A percentile compares a stretch with the other conserved stretches of the same genome.
Conservation (phyloP, 2,888 invertebrate species). For the Campoletis raptor region DNA sequence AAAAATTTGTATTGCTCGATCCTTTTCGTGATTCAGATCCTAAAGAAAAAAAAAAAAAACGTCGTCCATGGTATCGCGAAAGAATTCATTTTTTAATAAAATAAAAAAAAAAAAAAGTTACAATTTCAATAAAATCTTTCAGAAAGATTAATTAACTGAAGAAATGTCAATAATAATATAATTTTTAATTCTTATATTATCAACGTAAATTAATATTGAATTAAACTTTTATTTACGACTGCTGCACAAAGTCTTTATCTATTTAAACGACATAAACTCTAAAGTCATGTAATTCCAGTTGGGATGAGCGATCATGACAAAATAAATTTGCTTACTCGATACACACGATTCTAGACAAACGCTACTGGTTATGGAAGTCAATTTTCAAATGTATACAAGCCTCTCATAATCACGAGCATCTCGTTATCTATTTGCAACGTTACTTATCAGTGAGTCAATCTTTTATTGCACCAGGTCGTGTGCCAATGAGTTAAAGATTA, state of each 20-base stretch:
- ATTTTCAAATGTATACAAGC: constrained; percentile 1
- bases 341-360: background rate
- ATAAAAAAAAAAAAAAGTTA: too few relatives aligned
- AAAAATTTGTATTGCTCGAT: background rate
- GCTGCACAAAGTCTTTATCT: background rate
- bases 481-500: constrained; percentile 10
- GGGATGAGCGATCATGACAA: constrained; percentile 7
- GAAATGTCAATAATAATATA: background rate
- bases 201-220: background rate
- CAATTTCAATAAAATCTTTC: background rate
- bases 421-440: constrained; percentile 33
- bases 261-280: background rate
- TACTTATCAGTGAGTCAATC: constrained; percentile 20
- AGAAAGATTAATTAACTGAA: background rate
- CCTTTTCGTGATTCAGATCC: background rate
- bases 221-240: background rate
- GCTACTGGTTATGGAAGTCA: constrained; percentile 15
- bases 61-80: too few relatives aligned
- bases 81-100: background rate
- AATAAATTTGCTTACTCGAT: constrained; percentile 26
- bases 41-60: background rate
- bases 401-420: background rate
- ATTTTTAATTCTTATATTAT: background rate
- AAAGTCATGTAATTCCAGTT: background rate
- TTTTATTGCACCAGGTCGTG: constrained; percentile 9